Percentiles rank a stretch among this genome's conserved stretches.
Evolutionary conservation across 2,113 vertebrate species (phyloP).

Genomic region (Oncorhynchus clarkii): DNA sequence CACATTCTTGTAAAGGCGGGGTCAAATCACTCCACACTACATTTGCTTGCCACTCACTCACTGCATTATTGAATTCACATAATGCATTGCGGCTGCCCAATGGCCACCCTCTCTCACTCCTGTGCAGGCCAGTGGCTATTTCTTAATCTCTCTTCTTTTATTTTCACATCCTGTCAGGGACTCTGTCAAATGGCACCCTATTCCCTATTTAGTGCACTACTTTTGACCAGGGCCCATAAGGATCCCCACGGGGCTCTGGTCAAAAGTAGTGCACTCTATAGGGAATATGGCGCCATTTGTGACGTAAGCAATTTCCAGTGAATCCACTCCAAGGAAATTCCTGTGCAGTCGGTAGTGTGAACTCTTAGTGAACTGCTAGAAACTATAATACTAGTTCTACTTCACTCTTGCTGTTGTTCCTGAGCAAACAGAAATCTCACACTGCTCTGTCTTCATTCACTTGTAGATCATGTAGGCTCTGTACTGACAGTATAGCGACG

Average conservation of each 20-base stretch:
- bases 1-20: conserved; percentile 21
- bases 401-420: conserved; percentile 10
- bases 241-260: neutral
- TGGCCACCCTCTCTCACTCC: no score
- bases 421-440: conserved; percentile 31
- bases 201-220: no score
- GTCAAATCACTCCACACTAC: no score
- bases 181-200: no score
- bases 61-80: conserved; percentile 4
- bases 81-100: neutral
- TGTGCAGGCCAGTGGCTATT: neutral
- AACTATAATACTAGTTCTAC: neutral
- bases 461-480: neutral
- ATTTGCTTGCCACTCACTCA: conserved; percentile 35
- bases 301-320: neutral
- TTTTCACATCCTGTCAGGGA: neutral
- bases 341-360: conserved; percentile 25
- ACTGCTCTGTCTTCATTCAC: conserved; percentile 12
- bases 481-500: no score
- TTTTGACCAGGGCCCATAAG: neutral
- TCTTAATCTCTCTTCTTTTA: neutral
- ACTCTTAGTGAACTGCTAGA: conserved; percentile 40
- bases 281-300: no score
- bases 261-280: no score
- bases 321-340: neutral